A percentile compares a stretch with the other conserved stretches of the same genome.
These are phyloP conservation scores for Astyanax mexicanus DNA, from an alignment of 2,797 vertebrate species.

Conservation along the genomic window DNA sequence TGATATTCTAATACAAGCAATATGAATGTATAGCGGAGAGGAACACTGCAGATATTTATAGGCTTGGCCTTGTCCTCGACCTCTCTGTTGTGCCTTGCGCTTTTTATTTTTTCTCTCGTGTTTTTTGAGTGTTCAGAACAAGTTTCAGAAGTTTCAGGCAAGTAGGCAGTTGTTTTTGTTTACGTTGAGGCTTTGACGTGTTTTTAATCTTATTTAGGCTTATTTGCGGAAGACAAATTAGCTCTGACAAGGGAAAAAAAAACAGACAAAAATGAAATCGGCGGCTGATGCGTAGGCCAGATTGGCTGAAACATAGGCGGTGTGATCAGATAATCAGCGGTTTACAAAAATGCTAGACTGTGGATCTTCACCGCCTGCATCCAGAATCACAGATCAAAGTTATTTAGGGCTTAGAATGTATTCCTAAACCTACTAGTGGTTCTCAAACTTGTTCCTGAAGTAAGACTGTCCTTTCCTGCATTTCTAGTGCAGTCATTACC, in stretches of 20 bases:
- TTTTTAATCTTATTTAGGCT: slow-evolving; percentile 53
- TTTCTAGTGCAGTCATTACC: too few species aligned
- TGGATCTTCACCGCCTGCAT: background rate
- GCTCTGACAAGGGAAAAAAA: slow-evolving; percentile 51
- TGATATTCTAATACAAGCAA: slow-evolving; percentile 27
- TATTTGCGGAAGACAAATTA: slow-evolving; percentile 50
- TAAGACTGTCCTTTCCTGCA: too few species aligned
- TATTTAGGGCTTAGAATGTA: slow-evolving; percentile 18
- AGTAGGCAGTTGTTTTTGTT: slow-evolving; percentile 19
- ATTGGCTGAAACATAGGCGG: slow-evolving; percentile 27
- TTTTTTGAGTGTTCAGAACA: slow-evolving; percentile 33
- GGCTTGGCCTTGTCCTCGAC: slow-evolving; percentile 35
- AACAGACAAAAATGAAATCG: slow-evolving; percentile 45
- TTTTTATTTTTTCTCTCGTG: background rate
- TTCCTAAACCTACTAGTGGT: background rate
- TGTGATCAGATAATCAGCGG: slow-evolving; percentile 34
- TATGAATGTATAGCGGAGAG: background rate
- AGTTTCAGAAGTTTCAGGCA: too few species aligned
- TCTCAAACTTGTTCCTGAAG: too few species aligned
- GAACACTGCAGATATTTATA: slow-evolving; percentile 27
- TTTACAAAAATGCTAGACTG: slow-evolving; percentile 8
- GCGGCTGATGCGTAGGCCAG: slow-evolving; percentile 44
- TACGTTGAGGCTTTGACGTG: slow-evolving; percentile 26
- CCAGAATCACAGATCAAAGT: slow-evolving; percentile 19
- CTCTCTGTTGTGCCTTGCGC: too few species aligned